Evolutionary conservation across 2,113 vertebrate genomes (phyloP).

Genomic region (Chlorodrepanis virens): DNA sequence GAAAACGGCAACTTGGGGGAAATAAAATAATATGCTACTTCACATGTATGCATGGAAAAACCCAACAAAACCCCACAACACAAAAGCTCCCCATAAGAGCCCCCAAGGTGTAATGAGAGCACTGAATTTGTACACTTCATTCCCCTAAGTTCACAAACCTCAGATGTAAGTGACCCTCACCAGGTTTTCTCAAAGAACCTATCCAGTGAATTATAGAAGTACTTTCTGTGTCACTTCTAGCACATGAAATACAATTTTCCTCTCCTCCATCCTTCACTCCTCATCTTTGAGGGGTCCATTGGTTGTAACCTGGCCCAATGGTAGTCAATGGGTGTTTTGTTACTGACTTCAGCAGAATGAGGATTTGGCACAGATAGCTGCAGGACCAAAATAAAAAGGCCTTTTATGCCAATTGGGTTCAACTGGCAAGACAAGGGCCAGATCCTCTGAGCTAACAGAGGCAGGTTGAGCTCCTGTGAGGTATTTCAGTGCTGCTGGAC

Average conservation of each 20-base stretch:
- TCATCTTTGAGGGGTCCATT: not conserved
- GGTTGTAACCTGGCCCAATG: not conserved
- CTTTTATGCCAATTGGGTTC: slow-evolving; percentile 39
- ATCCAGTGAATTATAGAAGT: not conserved
- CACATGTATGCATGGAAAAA: rapidly evolving
- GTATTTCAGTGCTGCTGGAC: not conserved
- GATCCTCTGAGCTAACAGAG: not conserved
- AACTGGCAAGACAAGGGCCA: not conserved
- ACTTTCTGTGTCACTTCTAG: not conserved
- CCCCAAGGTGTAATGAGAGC: not conserved
- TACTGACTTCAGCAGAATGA: slow-evolving; percentile 1
- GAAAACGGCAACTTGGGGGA: not conserved
- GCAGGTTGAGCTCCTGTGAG: not conserved
- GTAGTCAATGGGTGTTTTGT: slow-evolving; percentile 10
- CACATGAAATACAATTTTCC: not conserved
- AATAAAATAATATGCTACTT: not conserved
- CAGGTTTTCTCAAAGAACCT: not conserved
- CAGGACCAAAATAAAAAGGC: slow-evolving; percentile 38
- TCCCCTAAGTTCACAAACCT: not conserved
- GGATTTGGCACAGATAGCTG: not conserved
- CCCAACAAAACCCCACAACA: not conserved
- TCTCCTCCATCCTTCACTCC: not conserved
- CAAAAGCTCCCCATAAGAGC: not conserved
- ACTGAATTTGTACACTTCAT: not conserved
- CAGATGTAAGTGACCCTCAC: not conserved